Evolutionary conservation across 1,140 invertebrate species (phyloP), one percentile per base, ranked within the genome.

Genomic region (Drosophila biarmipes): DNA sequence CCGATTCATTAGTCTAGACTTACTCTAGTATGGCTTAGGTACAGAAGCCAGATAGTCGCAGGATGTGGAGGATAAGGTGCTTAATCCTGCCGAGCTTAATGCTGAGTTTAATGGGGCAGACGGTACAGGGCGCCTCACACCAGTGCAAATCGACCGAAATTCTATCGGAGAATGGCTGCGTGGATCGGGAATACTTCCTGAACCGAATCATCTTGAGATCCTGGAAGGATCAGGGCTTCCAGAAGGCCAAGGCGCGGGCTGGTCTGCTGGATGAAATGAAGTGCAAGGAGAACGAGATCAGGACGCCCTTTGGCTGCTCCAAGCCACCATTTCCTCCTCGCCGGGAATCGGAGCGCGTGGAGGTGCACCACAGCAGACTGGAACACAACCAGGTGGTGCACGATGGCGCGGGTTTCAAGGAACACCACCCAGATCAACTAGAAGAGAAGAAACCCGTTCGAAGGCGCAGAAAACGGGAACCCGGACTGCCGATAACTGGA

Each of bases 171-270:
- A 45, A 35, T 5, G 78, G 78, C 1, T 82, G 80, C 24, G 35
- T 81, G 0, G 27, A 72, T 61, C 64, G 61, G 2, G 43, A 75
- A 0, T 1, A 0, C 1, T 69, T 57, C 35, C 11, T 78, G 6
- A 21, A 71, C 0, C 12, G 6, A 0, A 6, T 78, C 0, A 8
- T 80, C 0, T 3, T 35, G n/a, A 19, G 40, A 7, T 19, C 46
- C 7, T 77, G 68, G 68, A 58, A 21, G 0, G 68, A 63, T 12
- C 63, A 54, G 1, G 52, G 48, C n/a, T 46, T 81, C 2, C 37
- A 54, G 3, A 29, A 4, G 7, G 53, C 15, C 0, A 73, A 64
- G 19, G 6, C 31, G 0, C 40, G 10, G 7, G 34, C 35, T 11
- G 66, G 45, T 1, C 5, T 66, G 1, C 15, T 48, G n/a, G 21